Percentiles rank a stretch among this genome's conserved stretches.
phyloP scores from a whole-genome alignment of 2,797 vertebrate genomes.

The Melanotaenia maccullochi region DNA sequence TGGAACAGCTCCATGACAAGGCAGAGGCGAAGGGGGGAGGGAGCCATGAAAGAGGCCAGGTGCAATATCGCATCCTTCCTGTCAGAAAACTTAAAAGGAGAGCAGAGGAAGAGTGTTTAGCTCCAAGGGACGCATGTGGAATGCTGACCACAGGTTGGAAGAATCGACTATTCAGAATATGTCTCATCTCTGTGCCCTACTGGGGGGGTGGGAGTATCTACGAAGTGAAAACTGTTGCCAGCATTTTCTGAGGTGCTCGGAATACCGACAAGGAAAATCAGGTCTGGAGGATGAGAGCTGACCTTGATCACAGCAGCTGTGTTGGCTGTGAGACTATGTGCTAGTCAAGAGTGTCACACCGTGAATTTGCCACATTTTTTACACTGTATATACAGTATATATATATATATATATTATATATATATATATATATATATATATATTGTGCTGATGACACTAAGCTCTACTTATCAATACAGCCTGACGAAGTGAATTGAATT shows the following conservation, averaged over 20 bases:
- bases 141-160: conserved; percentile 78
- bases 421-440: too few species aligned
- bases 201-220: conserved; percentile 69
- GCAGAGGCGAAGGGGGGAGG: conserved; percentile 43
- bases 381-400: too few species aligned
- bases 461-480: too few species aligned
- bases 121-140: conserved; percentile 71
- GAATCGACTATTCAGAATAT: conserved; percentile 79
- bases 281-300: conserved; percentile 69
- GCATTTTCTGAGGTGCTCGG: conserved; percentile 72
- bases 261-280: conserved; percentile 79
- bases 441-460: too few species aligned
- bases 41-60: conserved; percentile 78
- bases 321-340: conserved; percentile 41
- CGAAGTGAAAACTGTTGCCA: conserved; percentile 81
- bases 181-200: conserved; percentile 70
- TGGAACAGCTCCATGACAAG: conserved; percentile 57
- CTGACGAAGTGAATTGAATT: too few species aligned
- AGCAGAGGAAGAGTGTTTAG: conserved; percentile 80
- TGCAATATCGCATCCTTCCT: conserved; percentile 81
- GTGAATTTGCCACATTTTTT: not conserved
- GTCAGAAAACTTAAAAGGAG: conserved; percentile 75
- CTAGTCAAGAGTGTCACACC: conserved; percentile 24
- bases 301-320: conserved; percentile 73
- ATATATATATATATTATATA: too few species aligned